Base-by-base conservation (phyloP, 2,113 vertebrate species). In the Percina caprodes region DNA sequence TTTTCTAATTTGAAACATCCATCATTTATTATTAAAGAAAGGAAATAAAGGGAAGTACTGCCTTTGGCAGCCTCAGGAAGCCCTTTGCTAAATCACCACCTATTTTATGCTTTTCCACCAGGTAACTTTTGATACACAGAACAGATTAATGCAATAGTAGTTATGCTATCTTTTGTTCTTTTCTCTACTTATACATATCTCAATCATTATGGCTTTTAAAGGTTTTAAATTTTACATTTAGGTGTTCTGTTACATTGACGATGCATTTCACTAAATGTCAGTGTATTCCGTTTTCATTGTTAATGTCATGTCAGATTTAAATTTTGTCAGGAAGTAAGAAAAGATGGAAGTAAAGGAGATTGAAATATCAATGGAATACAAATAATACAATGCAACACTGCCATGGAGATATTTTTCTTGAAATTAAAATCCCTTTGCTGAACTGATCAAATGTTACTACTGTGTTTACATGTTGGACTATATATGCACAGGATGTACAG, bases 1-100 rank as follows among this genome's bases (percentile, higher is more conserved):
- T 94, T 94, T 96, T 95, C 95, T 97, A 97, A 98, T 98, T 97
- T 96, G 95, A 95, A 94, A 96, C 96, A 98, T 98, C 96, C 96
- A 97, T 98, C 96, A 97, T 97, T 96, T 97, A 97, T 97, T 96
- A 97, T 97, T 97, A 97, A 97, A 97, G 90, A 86, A 92, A 86
- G 80, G 73, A 88, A 92, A 88, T 86, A 86, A 88, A 85, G 76
- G 77, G 74, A 81, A 90, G 85, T 80, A 61, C 73, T 78, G 93
- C 93, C 89, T 89, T 86, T 84, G 88, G 92, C 88, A 88, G 86
- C 80, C 73, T 62, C 56, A 81, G 73, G 23, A 73, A 74, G 63
- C 48, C 71, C 42, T 71, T 21, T 75, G 58, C 67, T 66, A 61
- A 80, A 88, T 72, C 45, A 76, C 69, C 76, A 55, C 80, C 74